Evolutionary conservation across 2,888 invertebrate species (phyloP).

Genomic region (Melanargia galathea): DNA sequence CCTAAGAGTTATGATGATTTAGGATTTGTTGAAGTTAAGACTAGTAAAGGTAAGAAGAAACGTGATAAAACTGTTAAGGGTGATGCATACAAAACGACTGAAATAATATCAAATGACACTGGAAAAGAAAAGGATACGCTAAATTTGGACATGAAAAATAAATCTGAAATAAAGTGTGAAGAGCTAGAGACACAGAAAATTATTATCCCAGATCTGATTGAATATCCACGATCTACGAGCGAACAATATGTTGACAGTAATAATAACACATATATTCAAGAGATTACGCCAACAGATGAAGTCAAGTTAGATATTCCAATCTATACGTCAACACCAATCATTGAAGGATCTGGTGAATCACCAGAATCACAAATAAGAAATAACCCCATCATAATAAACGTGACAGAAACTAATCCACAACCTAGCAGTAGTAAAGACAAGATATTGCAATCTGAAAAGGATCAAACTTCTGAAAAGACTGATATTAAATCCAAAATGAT

Average conservation of each 20-base stretch:
- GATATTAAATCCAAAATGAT: constrained; percentile 73
- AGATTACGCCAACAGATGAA: constrained; percentile 53
- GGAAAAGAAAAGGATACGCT: not conserved
- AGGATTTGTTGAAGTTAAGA: constrained; percentile 10
- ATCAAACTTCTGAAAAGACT: constrained; percentile 53
- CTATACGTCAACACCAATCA: constrained; percentile 49
- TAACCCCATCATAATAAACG: constrained; percentile 42
- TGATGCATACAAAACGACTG: not conserved
- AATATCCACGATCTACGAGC: constrained; percentile 63
- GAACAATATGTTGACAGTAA: constrained; percentile 64
- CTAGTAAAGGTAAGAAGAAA: constrained; percentile 10
- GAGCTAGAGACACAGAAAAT: constrained; percentile 53
- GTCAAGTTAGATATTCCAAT: constrained; percentile 47
- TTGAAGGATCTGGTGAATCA: constrained; percentile 56
- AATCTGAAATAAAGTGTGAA: constrained; percentile 48
- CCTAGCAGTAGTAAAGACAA: not conserved
- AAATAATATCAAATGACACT: not conserved
- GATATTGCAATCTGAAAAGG: not conserved
- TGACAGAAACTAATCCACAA: constrained; percentile 44
- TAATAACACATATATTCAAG: constrained; percentile 66
- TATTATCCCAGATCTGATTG: constrained; percentile 60
- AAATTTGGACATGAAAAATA: constrained; percentile 21
- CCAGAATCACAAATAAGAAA: constrained; percentile 49
- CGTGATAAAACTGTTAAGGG: not conserved
- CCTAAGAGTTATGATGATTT: not conserved